phyloP scores from a whole-genome alignment of 2,888 invertebrate species.

The Oligia strigilis region DNA sequence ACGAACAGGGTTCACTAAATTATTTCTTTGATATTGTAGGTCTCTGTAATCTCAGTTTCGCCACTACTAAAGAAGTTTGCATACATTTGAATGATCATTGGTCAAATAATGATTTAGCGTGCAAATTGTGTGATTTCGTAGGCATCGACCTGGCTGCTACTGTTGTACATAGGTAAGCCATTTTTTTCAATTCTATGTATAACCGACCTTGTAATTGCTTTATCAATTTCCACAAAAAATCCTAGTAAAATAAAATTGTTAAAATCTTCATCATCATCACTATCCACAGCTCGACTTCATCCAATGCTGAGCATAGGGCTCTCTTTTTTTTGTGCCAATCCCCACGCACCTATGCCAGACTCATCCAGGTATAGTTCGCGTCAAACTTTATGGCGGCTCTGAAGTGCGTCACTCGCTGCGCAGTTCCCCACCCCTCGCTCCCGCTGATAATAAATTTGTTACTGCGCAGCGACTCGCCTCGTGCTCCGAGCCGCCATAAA shows the following conservation, averaged over 20 bases:
- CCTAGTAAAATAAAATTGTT: background rate
- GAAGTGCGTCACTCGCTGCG: no score
- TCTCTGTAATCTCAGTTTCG: slow-evolving; percentile 52
- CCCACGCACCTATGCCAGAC: background rate
- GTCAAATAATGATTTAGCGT: slow-evolving; percentile 73
- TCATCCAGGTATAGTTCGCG: background rate
- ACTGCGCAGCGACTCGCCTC: no score
- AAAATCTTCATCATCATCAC: background rate
- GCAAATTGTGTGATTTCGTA: slow-evolving; percentile 75
- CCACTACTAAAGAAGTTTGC: background rate
- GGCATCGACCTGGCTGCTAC: slow-evolving; percentile 80
- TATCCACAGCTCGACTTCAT: background rate
- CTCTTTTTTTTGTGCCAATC: background rate
- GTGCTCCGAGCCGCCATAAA: no score
- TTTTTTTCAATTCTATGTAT: background rate
- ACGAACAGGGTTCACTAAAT: background rate
- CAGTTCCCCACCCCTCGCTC: no score
- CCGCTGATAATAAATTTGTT: no score
- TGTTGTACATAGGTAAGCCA: slow-evolving; percentile 75
- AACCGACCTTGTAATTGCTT: background rate
- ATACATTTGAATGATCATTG: slow-evolving; percentile 73
- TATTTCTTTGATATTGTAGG: slow-evolving; percentile 50
- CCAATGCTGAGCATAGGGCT: background rate
- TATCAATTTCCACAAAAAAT: background rate
- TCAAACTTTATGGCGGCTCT: no score